These are phyloP conservation scores for Trachelus troglodyta DNA, from an alignment of 2,888 invertebrate genomes.

Conservation along the genomic window DNA sequence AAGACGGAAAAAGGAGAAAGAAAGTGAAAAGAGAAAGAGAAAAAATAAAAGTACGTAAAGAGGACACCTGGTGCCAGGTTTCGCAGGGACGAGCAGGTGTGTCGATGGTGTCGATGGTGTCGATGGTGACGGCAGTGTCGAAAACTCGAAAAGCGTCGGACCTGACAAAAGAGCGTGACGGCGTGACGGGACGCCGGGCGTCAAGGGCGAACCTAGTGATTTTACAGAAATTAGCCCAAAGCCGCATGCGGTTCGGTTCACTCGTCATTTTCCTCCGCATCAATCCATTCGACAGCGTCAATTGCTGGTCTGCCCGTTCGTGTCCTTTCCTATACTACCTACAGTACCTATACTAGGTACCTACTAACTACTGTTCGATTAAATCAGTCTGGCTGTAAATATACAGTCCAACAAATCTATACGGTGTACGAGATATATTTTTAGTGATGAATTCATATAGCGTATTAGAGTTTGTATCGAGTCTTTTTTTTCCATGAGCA, in stretches of 20 bases:
- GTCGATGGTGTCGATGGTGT: conserved; percentile 19
- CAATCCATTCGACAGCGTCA: no score
- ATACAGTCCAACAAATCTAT: no score
- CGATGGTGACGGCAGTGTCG: conserved; percentile 23
- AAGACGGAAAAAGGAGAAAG: conserved; percentile 7
- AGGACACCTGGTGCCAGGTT: conserved; percentile 40
- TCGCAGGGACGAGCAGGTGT: conserved; percentile 38
- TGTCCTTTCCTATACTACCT: no score
- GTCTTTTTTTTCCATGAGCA: no score
- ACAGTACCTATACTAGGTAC: no score
- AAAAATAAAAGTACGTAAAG: conserved; percentile 14
- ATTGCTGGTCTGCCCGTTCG: no score
- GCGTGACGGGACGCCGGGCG: conserved; percentile 46
- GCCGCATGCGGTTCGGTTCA: conserved; percentile 14
- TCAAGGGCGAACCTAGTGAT: conserved; percentile 46
- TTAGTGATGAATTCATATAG: no score
- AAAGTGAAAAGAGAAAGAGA: conserved; percentile 10
- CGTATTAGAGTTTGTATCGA: no score
- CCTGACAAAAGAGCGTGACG: conserved; percentile 50
- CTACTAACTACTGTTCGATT: no score
- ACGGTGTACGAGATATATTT: no score
- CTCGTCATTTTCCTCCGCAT: conserved; percentile 6
- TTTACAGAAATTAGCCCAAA: conserved; percentile 58
- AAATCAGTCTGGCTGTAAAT: no score
- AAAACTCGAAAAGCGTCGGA: conserved; percentile 35